Base-by-base conservation (phyloP, 2,797 vertebrate species). In the Eleutherodactylus coqui region DNA sequence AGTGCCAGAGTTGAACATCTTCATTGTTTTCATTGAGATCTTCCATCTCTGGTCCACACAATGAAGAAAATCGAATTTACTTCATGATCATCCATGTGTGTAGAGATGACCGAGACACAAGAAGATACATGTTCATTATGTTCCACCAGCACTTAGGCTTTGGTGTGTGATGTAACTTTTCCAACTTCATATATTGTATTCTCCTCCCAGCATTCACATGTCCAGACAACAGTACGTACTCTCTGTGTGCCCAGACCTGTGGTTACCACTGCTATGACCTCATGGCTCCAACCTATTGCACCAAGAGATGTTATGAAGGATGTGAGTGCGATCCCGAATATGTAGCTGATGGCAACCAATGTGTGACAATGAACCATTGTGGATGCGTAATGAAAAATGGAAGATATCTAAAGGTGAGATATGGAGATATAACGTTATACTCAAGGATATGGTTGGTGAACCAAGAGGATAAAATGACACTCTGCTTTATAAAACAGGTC, bases 251-350 rank as follows among this genome's bases (percentile, higher is more conserved):
- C 0, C 82, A 90, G 69, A 92, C 89, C 21, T 94, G 93, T 83
- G 92, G 91, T 0, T 78, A 87, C 5, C 90, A 89, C 43, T 95
- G 93, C 41, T 86, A 88, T 0, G 90, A 88, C 47, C 86, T 93
- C 5, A 89, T 91, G 0, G 88, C 88, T 0, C 82, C 90, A 0
- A 88, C 80, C 21, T 88, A 91, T 53, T 95, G 94, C 1, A 88
- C 88, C 24, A 43, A 89, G 0, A 62, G 83, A 53, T 94, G 94
- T 83, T 92, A 91, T 13, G 94, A 95, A 62, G 94, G 94, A 70
- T 95, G 94, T 73, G 90, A 92, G 86, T 94, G 94, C 2, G 88
- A 93, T 9, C 58, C 72, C 0, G 93, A 93, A 81, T 95, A 91
- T 0, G 75, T 93, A 79, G 91, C 91, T 47, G 93, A 93, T 0